phyloP scores from a whole-genome alignment of 2,888 invertebrate species.

The Papilio gigon region DNA sequence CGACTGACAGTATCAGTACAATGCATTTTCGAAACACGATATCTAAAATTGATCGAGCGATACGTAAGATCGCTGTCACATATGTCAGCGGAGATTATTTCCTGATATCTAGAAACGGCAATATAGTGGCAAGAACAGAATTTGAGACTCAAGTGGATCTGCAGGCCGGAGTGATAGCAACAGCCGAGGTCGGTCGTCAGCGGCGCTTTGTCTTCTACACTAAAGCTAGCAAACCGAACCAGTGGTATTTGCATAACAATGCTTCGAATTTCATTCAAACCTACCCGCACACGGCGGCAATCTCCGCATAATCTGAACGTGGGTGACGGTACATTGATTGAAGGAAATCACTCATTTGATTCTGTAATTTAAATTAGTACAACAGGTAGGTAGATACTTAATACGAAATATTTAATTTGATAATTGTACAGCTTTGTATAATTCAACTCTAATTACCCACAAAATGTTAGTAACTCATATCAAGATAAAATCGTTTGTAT shows the following conservation, averaged over 20 bases:
- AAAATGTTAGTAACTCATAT: not conserved
- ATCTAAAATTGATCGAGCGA: conserved; percentile 31
- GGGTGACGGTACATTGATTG: conserved; percentile 41
- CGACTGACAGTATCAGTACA: conserved; percentile 2
- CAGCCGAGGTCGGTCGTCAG: conserved; percentile 75
- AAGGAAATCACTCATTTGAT: conserved; percentile 35
- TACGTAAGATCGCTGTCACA: conserved; percentile 14
- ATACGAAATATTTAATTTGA: no score
- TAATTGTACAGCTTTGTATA: no score
- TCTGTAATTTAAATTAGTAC: conserved; percentile 24
- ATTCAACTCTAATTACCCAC: no score
- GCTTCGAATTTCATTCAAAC: conserved; percentile 73
- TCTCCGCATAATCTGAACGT: conserved; percentile 50
- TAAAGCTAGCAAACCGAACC: conserved; percentile 74
- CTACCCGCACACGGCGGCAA: conserved; percentile 47
- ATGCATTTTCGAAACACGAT: conserved; percentile 14
- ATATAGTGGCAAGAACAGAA: conserved; percentile 55
- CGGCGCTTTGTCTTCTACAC: conserved; percentile 78
- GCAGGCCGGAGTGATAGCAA: conserved; percentile 70
- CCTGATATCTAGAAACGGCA: conserved; percentile 34
- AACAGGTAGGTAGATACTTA: no score
- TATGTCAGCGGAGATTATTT: conserved; percentile 25
- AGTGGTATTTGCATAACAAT: conserved; percentile 80
- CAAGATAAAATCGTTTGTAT: not conserved
- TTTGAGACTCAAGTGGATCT: conserved; percentile 61